Conservation (phyloP, 2,113 vertebrate genomes). For the Periophthalmus modestus region DNA sequence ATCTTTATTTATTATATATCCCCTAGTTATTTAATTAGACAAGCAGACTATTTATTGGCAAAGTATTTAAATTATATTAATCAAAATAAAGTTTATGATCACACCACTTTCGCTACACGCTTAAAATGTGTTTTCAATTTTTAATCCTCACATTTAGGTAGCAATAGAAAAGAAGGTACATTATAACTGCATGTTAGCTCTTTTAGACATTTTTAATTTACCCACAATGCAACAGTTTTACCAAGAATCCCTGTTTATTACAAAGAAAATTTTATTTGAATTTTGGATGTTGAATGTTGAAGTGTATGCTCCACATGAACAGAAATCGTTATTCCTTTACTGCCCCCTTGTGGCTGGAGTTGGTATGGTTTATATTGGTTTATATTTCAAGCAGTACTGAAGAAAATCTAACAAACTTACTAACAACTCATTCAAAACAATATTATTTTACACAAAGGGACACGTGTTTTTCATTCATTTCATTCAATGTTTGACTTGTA, state of each 20-base stretch:
- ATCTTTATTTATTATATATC: conserved; percentile 49
- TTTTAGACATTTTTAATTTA: conserved; percentile 2
- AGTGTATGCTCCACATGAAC: background rate
- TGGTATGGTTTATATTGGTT: background rate
- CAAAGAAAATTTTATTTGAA: background rate
- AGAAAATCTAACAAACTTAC: background rate
- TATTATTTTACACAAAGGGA: conserved; percentile 27
- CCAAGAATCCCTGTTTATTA: background rate
- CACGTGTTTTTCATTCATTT: conserved; percentile 37
- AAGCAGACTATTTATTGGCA: conserved; percentile 50
- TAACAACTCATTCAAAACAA: background rate
- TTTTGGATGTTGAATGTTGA: background rate
- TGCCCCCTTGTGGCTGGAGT: background rate
- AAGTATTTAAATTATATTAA: conserved; percentile 7
- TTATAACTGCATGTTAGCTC: background rate
- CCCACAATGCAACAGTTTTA: background rate
- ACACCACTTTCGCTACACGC: background rate
- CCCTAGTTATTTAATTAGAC: conserved; percentile 40
- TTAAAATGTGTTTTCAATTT: background rate
- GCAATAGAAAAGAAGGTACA: background rate
- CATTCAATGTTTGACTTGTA: conserved; percentile 16
- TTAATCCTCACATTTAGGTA: background rate
- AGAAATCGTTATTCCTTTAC: background rate
- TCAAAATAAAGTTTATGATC: background rate
- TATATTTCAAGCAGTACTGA: background rate